These are phyloP conservation scores for Epinotia bilunana DNA, from an alignment of 2,888 invertebrate genomes.

Conservation along the genomic window DNA sequence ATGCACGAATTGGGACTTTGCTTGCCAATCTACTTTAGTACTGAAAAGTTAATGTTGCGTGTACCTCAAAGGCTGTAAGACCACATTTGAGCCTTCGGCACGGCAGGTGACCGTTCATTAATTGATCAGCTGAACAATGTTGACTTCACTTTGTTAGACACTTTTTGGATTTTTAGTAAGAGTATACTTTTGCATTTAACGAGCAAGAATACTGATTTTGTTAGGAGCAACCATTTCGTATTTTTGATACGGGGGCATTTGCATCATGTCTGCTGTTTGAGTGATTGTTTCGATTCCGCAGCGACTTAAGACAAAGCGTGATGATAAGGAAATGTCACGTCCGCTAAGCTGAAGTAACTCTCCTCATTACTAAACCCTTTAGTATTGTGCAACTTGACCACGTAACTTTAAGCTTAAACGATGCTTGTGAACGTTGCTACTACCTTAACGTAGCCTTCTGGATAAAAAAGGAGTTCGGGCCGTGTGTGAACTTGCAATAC, in stretches of 20 bases:
- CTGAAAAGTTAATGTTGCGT: too few species aligned
- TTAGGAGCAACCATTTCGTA: not conserved
- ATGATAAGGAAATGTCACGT: conserved; percentile 43
- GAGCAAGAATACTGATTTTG: too few species aligned
- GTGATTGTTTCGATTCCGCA: conserved; percentile 20
- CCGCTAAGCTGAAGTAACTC: conserved; percentile 26
- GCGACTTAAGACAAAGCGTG: conserved; percentile 35
- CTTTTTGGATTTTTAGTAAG: too few species aligned
- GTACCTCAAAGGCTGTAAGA: too few species aligned
- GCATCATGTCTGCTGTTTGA: conserved; percentile 21
- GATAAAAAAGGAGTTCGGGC: not conserved
- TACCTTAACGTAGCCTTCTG: not conserved
- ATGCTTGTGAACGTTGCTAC: not conserved
- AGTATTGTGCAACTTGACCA: conserved; percentile 31
- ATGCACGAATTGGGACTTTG: too few species aligned
- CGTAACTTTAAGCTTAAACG: conserved; percentile 12
- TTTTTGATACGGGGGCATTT: conserved; percentile 18
- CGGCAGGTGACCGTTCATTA: too few species aligned
- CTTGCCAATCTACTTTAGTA: too few species aligned
- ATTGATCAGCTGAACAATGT: too few species aligned
- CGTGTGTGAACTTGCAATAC: not conserved
- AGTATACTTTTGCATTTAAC: too few species aligned
- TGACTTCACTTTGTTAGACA: too few species aligned
- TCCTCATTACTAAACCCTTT: conserved; percentile 30
- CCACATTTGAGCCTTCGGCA: too few species aligned